Evolutionary conservation across 2,888 invertebrate genomes (phyloP).

Genomic region (Chrysolina americana): DNA sequence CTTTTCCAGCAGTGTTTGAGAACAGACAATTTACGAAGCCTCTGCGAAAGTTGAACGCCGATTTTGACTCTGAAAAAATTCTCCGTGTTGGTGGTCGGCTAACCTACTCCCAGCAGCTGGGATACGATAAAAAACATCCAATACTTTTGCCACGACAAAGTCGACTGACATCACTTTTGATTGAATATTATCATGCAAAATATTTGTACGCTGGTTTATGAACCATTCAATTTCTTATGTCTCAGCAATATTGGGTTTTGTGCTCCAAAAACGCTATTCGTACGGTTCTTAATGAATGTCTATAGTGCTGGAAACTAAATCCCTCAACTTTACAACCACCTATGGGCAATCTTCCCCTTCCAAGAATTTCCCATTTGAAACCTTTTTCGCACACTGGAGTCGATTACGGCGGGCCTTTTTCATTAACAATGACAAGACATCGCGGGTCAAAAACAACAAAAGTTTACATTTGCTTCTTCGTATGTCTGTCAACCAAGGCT

Average conservation of each 20-base stretch:
- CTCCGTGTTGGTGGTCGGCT: background rate
- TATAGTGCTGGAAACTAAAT: background rate
- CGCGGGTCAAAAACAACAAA: constrained; percentile 38
- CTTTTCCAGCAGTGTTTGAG: too few relatives aligned
- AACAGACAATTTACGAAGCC: too few relatives aligned
- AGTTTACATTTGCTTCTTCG: constrained; percentile 45
- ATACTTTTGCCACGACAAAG: background rate
- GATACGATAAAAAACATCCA: background rate
- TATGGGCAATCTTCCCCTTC: constrained; percentile 7
- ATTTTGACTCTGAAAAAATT: background rate
- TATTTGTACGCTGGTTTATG: background rate
- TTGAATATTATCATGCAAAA: background rate
- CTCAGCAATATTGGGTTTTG: background rate
- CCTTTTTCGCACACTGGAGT: constrained; percentile 46
- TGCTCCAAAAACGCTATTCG: background rate
- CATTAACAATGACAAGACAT: constrained; percentile 36
- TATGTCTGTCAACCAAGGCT: constrained; percentile 48
- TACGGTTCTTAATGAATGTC: background rate
- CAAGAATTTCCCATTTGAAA: constrained; percentile 31
- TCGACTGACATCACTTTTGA: background rate
- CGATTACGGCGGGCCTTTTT: constrained; percentile 48
- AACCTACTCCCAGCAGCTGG: background rate
- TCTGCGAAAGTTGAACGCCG: too few relatives aligned
- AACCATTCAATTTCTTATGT: background rate
- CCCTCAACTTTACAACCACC: background rate